Percentiles rank a stretch among this genome's conserved stretches.
Evolutionary conservation across 2,888 invertebrate species (phyloP).

Genomic region (Nycteola revayana): DNA sequence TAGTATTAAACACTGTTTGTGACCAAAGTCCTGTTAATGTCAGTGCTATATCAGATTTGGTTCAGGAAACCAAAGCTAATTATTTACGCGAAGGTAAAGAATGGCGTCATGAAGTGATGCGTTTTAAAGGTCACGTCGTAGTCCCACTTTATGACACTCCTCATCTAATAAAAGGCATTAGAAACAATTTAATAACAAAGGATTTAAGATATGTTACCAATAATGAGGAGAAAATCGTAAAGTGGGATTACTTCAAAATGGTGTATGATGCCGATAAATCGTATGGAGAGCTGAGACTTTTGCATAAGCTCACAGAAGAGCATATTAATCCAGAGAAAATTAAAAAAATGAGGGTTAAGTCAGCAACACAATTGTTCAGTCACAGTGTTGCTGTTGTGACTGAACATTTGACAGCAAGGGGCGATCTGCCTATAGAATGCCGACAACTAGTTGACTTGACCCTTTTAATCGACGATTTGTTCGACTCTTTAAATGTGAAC

Average conservation of each 20-base stretch:
- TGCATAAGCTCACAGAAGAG: slow-evolving; percentile 30
- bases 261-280: slow-evolving; percentile 23
- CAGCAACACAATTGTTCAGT: slow-evolving; percentile 33
- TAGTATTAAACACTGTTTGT: slow-evolving; percentile 23
- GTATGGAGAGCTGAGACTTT: slow-evolving; percentile 18
- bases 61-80: slow-evolving; percentile 17
- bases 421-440: slow-evolving; percentile 5
- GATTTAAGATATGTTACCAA: slow-evolving; percentile 6
- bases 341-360: slow-evolving; percentile 32
- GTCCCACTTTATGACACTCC: slow-evolving; percentile 10
- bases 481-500: slow-evolving; percentile 5
- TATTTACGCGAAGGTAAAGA: slow-evolving; percentile 15
- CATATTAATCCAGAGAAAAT: slow-evolving; percentile 27
- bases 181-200: slow-evolving; percentile 7
- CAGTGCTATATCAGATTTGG: slow-evolving; percentile 21
- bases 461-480: slow-evolving; percentile 6
- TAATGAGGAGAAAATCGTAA: neutral
- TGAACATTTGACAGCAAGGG: slow-evolving; percentile 6
- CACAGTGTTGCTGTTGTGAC: slow-evolving; percentile 31
- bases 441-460: neutral
- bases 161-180: slow-evolving; percentile 5
- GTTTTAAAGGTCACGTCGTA: slow-evolving; percentile 8
- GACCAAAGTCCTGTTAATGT: slow-evolving; percentile 34
- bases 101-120: slow-evolving; percentile 18
- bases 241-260: slow-evolving; percentile 16